These are phyloP conservation scores for Bucco capensis DNA, from an alignment of 2,113 vertebrate genomes.

Conservation along the genomic window DNA sequence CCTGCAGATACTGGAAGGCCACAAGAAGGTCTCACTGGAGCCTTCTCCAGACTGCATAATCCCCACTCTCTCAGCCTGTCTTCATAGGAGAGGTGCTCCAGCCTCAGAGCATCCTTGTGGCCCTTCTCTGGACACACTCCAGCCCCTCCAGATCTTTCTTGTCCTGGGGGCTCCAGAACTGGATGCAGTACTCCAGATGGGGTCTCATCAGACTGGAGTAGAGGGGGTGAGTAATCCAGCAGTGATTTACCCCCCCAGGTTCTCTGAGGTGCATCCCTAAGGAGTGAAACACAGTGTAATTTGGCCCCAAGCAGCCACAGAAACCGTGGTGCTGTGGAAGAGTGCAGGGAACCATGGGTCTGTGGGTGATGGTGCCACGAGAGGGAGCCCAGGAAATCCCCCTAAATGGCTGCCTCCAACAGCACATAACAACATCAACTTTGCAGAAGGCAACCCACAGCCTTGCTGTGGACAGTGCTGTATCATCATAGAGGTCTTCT, in stretches of 20 bases:
- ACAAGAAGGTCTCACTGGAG: no score
- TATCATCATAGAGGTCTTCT: background rate
- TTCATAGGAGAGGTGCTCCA: no score
- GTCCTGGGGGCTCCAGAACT: no score
- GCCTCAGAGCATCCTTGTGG: no score
- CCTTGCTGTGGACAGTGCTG: background rate
- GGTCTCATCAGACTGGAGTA: no score
- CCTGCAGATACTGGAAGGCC: no score
- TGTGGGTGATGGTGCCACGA: background rate
- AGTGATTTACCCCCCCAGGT: background rate
- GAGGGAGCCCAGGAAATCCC: constrained; percentile 49
- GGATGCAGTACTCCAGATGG: no score
- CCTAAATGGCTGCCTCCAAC: background rate
- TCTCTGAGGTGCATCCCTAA: background rate
- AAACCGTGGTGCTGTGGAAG: accelerated
- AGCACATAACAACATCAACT: background rate
- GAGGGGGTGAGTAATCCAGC: background rate
- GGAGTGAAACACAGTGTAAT: background rate
- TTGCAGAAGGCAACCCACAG: background rate
- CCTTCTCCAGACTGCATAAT: no score
- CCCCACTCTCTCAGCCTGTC: no score
- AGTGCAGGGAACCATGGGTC: background rate
- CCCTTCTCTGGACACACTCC: no score
- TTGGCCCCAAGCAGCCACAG: background rate
- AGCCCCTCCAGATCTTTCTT: no score